Conservation (phyloP, 2,888 invertebrate genomes). For the Lomographa bimaculata region DNA sequence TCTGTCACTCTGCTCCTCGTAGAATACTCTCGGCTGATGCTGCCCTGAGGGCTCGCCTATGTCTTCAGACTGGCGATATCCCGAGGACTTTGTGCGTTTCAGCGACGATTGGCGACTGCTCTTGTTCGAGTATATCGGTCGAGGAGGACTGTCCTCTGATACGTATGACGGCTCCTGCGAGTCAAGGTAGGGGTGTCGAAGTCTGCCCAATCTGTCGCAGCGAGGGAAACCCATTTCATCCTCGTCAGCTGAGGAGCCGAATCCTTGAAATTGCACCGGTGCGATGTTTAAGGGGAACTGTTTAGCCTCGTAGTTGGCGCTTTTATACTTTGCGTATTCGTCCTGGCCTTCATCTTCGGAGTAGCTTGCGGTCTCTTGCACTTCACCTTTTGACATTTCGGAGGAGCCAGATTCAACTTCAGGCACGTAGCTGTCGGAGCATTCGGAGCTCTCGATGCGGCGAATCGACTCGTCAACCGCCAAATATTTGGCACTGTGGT, state of each 20-base stretch:
- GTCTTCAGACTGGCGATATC: slow-evolving; percentile 66
- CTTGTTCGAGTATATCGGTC: slow-evolving; percentile 72
- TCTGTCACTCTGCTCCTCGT: slow-evolving; percentile 71
- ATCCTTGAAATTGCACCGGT: slow-evolving; percentile 83
- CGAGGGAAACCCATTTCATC: slow-evolving; percentile 87
- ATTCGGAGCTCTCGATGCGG: slow-evolving; percentile 85
- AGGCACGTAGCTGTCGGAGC: slow-evolving; percentile 88
- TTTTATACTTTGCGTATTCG: slow-evolving; percentile 73
- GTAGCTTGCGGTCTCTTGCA: slow-evolving; percentile 66
- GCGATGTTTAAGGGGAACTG: slow-evolving; percentile 74
- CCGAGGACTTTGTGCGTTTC: slow-evolving; percentile 67
- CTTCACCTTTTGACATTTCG: slow-evolving; percentile 82
- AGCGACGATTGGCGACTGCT: slow-evolving; percentile 77
- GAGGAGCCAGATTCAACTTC: slow-evolving; percentile 85
- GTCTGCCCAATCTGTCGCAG: slow-evolving; percentile 84
- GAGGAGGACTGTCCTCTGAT: slow-evolving; percentile 77
- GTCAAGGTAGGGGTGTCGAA: slow-evolving; percentile 79
- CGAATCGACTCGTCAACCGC: slow-evolving; percentile 72
- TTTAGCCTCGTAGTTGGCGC: slow-evolving; percentile 65
- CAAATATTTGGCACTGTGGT: slow-evolving; percentile 63
- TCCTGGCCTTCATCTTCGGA: slow-evolving; percentile 84
- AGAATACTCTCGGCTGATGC: slow-evolving; percentile 59
- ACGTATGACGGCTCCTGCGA: slow-evolving; percentile 74
- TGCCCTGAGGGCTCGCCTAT: slow-evolving; percentile 65
- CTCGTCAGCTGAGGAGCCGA: slow-evolving; percentile 85